Evolutionary conservation across 1,140 invertebrate genomes (phyloP), one percentile per base, ranked within the genome.

Genomic region (Proctacanthus coquilletti): DNA sequence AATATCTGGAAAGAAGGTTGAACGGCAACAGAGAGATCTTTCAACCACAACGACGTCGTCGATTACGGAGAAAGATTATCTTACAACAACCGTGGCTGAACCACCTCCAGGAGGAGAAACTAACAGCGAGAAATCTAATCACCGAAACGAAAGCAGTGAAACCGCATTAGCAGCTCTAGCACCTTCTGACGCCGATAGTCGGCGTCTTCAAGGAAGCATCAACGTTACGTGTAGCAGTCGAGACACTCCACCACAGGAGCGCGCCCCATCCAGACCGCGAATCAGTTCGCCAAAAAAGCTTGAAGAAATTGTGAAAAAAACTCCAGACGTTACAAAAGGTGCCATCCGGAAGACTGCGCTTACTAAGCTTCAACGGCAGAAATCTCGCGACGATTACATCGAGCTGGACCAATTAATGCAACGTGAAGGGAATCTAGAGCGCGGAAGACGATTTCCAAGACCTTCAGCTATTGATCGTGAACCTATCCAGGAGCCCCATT

Each of bases 191-290:
- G n/a, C n/a, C n/a, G n/a, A n/a, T n/a, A n/a, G n/a, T n/a, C n/a
- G n/a, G n/a, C n/a, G n/a, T n/a, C n/a, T n/a, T n/a, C n/a, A n/a
- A n/a, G n/a, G n/a, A n/a, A n/a, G n/a, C n/a, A n/a, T n/a, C n/a
- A n/a, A n/a, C n/a, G n/a, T 58, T 53, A 58, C 54, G 25, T 52
- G 53, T 47, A 57, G 55, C 44, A 42, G 33, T 18, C 46, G 48
- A 23, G 55, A 58, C 39, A 57, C 52, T 34, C 55, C 55, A 38
- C 55, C 55, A 8, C 36, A 43, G 37, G 55, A 58, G 19, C 49
- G 51, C 29, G 55, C 55, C 10, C 55, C 55, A n/a, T 46, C 52
- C 5, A 58, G 57, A 41, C 55, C 55, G 21, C n/a, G n/a, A n/a
- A n/a, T n/a, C n/a, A n/a, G n/a, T n/a, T n/a, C n/a, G n/a, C n/a